Conservation (phyloP, 1,140 invertebrate species). For the Stegodyphus dumicola region DNA sequence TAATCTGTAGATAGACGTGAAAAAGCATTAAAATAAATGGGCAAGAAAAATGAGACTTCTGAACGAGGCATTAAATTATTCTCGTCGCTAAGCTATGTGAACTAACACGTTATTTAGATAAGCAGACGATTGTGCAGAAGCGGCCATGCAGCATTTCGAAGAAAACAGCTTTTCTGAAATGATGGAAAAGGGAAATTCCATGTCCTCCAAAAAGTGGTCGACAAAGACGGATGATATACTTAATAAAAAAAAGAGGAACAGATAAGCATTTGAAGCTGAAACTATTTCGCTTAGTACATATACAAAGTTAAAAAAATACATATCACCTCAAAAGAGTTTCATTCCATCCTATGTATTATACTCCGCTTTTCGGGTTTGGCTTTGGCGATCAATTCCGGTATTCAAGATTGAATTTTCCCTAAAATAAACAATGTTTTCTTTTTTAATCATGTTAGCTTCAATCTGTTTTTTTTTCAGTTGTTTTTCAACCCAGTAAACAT, state of each 20-base stretch:
- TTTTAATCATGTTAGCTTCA: not conserved
- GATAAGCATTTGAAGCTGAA: slow-evolving; percentile 17
- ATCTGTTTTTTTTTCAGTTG: too few relatives aligned
- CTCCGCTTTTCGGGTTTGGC: slow-evolving; percentile 10
- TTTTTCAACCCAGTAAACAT: too few relatives aligned
- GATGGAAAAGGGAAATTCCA: slow-evolving; percentile 20
- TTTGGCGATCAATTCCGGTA: slow-evolving; percentile 30
- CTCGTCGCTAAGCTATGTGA: too few relatives aligned
- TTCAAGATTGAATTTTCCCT: slow-evolving; percentile 40
- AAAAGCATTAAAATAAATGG: too few relatives aligned
- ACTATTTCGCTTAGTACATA: not conserved
- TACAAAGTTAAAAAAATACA: too few relatives aligned
- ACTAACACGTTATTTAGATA: too few relatives aligned
- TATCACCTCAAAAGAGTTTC: too few relatives aligned
- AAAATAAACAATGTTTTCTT: slow-evolving; percentile 24
- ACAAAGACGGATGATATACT: slow-evolving; percentile 33
- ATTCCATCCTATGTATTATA: too few relatives aligned
- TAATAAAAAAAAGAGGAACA: slow-evolving; percentile 20
- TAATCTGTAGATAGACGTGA: too few relatives aligned
- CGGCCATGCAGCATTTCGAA: not conserved
- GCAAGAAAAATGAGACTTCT: too few relatives aligned
- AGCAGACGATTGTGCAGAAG: not conserved
- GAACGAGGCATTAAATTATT: too few relatives aligned
- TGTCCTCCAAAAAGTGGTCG: not conserved
- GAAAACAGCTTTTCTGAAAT: slow-evolving; percentile 33